phyloP scores from a whole-genome alignment of 2,797 vertebrate genomes.

The Myiothlypis coronata region DNA sequence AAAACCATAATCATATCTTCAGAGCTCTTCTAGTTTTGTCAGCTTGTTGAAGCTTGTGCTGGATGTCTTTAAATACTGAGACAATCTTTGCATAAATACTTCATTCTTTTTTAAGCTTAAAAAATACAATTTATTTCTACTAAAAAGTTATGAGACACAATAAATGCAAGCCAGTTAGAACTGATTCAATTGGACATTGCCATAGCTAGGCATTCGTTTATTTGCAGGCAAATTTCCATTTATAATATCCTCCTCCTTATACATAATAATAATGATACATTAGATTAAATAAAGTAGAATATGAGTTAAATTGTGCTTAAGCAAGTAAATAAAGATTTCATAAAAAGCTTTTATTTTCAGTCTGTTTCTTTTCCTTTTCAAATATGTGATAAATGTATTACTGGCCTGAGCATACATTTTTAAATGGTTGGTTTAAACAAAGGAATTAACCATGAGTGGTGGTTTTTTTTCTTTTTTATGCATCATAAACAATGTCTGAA shows the following conservation, averaged over 20 bases:
- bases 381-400: background rate
- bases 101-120: background rate
- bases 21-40: background rate
- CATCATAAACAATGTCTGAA: background rate
- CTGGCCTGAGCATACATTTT: background rate
- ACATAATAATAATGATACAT: background rate
- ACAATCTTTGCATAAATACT: background rate
- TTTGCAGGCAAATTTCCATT: background rate
- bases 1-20: background rate
- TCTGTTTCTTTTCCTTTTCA: background rate
- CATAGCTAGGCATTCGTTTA: background rate
- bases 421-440: background rate
- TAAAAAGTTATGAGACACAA: background rate
- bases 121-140: background rate
- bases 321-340: background rate
- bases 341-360: background rate
- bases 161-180: background rate
- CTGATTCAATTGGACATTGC: background rate
- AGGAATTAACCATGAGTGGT: background rate
- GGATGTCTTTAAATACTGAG: background rate
- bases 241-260: background rate
- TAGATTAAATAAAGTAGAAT: background rate
- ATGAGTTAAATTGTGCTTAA: background rate
- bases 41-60: background rate
- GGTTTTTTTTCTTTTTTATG: background rate